Percentiles rank a stretch among this genome's conserved stretches.
phyloP scores from a whole-genome alignment of 2,113 vertebrate genomes.

The Stercorarius parasiticus region DNA sequence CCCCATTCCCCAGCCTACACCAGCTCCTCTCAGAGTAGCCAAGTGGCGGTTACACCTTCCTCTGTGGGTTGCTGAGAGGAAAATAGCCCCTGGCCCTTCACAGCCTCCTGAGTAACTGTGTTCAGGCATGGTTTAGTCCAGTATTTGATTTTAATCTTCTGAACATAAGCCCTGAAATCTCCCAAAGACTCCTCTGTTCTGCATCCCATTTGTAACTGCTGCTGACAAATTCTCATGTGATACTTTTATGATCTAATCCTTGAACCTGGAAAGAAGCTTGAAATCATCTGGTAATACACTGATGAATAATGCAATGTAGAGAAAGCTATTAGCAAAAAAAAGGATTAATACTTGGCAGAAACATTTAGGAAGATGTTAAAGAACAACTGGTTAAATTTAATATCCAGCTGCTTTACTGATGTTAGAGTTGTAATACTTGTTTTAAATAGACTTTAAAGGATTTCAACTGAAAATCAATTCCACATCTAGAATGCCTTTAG shows the following conservation, averaged over 20 bases:
- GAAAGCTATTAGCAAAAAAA: conserved; percentile 50
- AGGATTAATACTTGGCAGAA: conserved; percentile 59
- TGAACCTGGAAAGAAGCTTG: conserved; percentile 30
- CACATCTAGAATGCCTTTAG: neutral
- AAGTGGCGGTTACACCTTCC: neutral
- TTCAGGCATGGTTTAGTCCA: neutral
- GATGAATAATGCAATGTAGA: conserved; percentile 48
- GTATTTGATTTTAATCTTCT: conserved; percentile 13
- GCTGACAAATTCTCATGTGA: conserved; percentile 48
- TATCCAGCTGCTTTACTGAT: conserved; percentile 52
- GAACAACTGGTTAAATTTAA: conserved; percentile 59
- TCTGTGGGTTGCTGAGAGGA: neutral
- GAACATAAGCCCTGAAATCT: conserved; percentile 23
- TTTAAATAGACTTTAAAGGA: conserved; percentile 57
- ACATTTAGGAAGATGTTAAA: conserved; percentile 34
- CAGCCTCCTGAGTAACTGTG: neutral
- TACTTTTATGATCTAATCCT: conserved; percentile 42
- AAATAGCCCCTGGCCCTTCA: neutral
- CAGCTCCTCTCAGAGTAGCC: neutral
- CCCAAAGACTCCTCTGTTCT: conserved; percentile 19
- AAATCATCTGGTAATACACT: conserved; percentile 15
- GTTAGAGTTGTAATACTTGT: conserved; percentile 37
- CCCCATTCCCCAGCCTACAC: neutral
- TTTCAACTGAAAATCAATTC: conserved; percentile 62
- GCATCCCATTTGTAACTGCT: neutral